Conservation (phyloP, 2,797 vertebrate genomes). For the Bucorvus abyssinicus region DNA sequence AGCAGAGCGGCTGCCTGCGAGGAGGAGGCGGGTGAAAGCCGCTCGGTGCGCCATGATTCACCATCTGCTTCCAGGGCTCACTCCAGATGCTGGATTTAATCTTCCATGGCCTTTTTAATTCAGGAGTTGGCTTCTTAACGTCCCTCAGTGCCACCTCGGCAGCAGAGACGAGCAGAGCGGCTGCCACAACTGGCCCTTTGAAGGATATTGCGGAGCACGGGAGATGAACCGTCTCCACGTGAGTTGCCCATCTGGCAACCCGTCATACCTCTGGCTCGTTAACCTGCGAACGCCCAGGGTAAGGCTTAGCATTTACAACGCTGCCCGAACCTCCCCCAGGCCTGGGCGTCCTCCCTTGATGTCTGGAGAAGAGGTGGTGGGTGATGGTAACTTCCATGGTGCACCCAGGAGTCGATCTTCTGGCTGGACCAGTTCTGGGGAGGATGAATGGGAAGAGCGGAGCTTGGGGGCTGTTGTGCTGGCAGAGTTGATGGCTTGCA, state of each 20-base stretch:
- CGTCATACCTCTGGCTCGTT: neutral
- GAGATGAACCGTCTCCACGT: neutral
- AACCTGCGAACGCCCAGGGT: neutral
- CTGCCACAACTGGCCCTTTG: neutral
- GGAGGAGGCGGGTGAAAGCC: slow-evolving; percentile 18
- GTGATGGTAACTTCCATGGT: neutral
- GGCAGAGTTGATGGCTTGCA: neutral
- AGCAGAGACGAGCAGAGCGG: neutral
- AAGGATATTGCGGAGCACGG: neutral
- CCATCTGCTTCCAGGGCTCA: slow-evolving; percentile 55
- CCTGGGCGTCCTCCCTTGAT: neutral
- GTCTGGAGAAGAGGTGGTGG: neutral
- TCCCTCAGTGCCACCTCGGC: slow-evolving; percentile 21
- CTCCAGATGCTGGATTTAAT: slow-evolving; percentile 66
- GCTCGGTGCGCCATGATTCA: neutral
- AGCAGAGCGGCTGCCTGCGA: neutral
- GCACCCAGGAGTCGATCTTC: neutral
- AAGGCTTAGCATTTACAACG: neutral
- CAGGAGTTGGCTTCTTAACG: slow-evolving; percentile 51
- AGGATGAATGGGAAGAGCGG: neutral
- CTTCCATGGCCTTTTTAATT: slow-evolving; percentile 60
- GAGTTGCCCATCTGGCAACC: neutral
- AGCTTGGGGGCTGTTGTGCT: neutral
- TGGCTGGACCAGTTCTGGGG: neutral
- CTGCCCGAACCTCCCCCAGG: neutral